Conservation (phyloP, 2,888 invertebrate genomes). For the Hydriomena furcata region DNA sequence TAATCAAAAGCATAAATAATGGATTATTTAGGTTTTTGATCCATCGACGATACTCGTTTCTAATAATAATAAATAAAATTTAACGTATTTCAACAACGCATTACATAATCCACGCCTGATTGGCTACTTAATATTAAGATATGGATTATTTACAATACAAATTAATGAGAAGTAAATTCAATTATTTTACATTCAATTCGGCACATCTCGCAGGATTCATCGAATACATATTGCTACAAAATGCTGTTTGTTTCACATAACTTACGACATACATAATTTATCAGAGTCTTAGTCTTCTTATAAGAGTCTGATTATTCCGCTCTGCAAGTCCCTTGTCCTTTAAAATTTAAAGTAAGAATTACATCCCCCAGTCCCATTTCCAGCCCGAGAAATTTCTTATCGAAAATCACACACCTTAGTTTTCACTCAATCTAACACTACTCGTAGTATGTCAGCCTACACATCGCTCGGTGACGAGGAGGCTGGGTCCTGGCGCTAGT, state of each 20-base stretch:
- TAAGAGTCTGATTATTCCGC: no score
- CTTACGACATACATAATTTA: neutral
- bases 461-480: constrained; percentile 77
- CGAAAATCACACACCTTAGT: neutral
- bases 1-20: neutral
- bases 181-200: constrained; percentile 17
- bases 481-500: constrained; percentile 75
- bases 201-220: constrained; percentile 10
- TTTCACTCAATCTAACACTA: neutral
- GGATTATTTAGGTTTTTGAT: neutral
- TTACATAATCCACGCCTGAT: constrained; percentile 16
- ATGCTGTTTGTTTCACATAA: constrained; percentile 8
- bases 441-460: constrained; percentile 49
- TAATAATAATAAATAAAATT: no score
- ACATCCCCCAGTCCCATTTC: no score
- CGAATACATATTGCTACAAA: constrained; percentile 5
- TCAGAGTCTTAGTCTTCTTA: neutral
- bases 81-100: no score
- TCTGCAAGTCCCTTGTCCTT: no score
- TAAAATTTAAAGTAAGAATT: no score
- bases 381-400: neutral
- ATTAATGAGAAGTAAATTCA: constrained; percentile 8
- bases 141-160: constrained; percentile 36
- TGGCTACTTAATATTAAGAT: constrained; percentile 31
- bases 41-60: no score